Evolutionary conservation across 92 coral and sea anemone species (phyloP).

Genomic region (Porites cylindrica): DNA sequence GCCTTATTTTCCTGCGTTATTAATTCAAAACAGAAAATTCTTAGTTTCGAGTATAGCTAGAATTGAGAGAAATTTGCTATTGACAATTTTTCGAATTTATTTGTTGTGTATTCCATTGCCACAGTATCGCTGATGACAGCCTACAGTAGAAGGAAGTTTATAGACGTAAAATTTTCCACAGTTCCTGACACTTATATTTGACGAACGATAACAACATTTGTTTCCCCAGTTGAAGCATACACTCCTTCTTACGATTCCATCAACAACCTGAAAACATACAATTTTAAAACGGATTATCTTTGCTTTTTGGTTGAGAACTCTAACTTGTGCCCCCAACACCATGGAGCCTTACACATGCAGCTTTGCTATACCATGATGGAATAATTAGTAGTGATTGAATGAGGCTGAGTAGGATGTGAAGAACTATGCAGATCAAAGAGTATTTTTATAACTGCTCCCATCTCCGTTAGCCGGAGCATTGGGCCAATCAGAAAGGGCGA

Average conservation of each 20-base stretch:
- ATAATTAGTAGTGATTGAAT: no score
- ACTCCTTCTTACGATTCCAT: constrained; percentile 26
- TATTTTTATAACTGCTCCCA: no score
- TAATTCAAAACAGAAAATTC: background rate
- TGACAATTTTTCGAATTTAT: background rate
- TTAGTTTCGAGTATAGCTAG: no score
- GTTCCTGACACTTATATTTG: constrained; percentile 46
- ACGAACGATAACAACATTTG: constrained; percentile 27
- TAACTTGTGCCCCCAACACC: background rate
- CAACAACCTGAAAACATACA: constrained; percentile 24
- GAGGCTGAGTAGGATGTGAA: no score
- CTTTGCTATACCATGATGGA: no score
- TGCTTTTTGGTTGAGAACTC: background rate
- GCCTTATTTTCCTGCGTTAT: background rate
- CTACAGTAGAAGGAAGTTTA: constrained; percentile 36
- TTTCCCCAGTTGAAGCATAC: constrained; percentile 55
- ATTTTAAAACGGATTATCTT: no score
- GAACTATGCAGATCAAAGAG: no score
- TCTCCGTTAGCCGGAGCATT: no score
- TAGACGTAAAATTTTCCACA: constrained; percentile 65
- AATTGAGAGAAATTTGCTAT: no score
- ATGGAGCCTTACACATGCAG: no score
- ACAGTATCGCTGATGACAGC: constrained; percentile 58
- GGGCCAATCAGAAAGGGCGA: no score
- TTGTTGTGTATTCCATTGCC: constrained; percentile 25